These are phyloP conservation scores for Hassar affinis DNA, from an alignment of 2,113 vertebrate genomes.

Conservation along the genomic window DNA sequence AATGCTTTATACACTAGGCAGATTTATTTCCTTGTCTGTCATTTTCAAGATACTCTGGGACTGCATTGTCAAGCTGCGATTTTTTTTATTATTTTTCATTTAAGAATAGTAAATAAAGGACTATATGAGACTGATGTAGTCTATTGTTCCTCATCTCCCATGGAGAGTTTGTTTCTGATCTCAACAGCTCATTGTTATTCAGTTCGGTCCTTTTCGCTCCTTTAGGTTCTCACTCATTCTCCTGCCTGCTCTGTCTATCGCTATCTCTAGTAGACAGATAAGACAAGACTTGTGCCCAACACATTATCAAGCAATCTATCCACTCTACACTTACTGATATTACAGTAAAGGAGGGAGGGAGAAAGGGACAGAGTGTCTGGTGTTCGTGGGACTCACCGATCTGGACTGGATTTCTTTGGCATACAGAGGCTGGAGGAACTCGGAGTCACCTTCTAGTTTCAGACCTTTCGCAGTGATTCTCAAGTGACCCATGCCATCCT, in stretches of 20 bases:
- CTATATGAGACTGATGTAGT: not conserved
- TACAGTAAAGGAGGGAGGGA: constrained; percentile 43
- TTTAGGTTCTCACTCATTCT: constrained; percentile 45
- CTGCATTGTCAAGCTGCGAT: not conserved
- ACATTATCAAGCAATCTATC: constrained; percentile 59
- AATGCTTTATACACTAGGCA: not conserved
- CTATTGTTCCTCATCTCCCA: constrained; percentile 2
- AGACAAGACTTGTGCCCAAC: constrained; percentile 49
- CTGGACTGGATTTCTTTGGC: constrained; percentile 99
- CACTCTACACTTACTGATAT: constrained; percentile 49
- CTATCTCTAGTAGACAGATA: constrained; percentile 51
- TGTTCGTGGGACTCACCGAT: constrained; percentile 80
- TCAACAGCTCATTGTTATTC: constrained; percentile 31
- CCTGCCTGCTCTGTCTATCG: constrained; percentile 23
- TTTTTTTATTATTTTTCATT: not conserved
- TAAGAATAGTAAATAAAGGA: not conserved
- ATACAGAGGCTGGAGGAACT: constrained; percentile 98
- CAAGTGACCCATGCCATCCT: constrained; percentile 98
- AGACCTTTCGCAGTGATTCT: constrained; percentile 97
- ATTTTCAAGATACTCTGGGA: not conserved
- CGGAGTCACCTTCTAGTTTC: constrained; percentile 94
- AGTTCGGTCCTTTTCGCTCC: constrained; percentile 30
- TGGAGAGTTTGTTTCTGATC: constrained; percentile 39
- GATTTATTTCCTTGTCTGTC: not conserved
- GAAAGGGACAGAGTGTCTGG: constrained; percentile 43